Evolutionary conservation across 2,888 invertebrate genomes (phyloP), one percentile per base, ranked within the genome.

Genomic region (Shargacucullia verbasci): DNA sequence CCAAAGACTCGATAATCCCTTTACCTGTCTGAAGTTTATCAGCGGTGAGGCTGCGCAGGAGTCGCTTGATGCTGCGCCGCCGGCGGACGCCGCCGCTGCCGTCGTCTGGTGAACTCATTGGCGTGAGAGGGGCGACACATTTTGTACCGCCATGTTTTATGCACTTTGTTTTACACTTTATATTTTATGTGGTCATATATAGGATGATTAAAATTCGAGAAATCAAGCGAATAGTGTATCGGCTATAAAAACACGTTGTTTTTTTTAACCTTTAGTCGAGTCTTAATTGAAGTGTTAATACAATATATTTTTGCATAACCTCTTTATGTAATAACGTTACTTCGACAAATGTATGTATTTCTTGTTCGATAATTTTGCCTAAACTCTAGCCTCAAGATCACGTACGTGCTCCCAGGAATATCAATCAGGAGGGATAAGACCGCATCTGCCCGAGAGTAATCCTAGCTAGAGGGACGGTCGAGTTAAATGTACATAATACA

Each of bases 41-140:
- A 0, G 94, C 86, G 0, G 94, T 94, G 73, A 94, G 90, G 69
- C 94, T 94, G 67, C 94, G 83, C 85, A 94, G 77, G 43, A 94
- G 87, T 35, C 94, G 83, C 83, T 93, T 94, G 88, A 94, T 92
- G 86, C 94, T 94, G 77, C 93, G 88, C 31, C 94, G 86, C 33
- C 94, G 89, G 20, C 92, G 89, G 79, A 93, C 91, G 76, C 89
- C 91, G 76, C 89, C 91, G 77, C 83, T 68, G 27, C 81, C 79
- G 48, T 89, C 92, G 63, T 89, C 93, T 59, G 82, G 73, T 9
- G 68, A 79, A 70, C 89, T 91, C 90, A 91, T 92, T 66, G 67
- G 72, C 52, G 52, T 71, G 35, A 10, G 40, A 50, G 37, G 37
- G 31, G 38, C 47, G 11, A 49, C 14, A 41, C 6, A 33, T 31